Evolutionary conservation across 2,888 invertebrate species (phyloP).

Genomic region (Opisthograptis luteolata): DNA sequence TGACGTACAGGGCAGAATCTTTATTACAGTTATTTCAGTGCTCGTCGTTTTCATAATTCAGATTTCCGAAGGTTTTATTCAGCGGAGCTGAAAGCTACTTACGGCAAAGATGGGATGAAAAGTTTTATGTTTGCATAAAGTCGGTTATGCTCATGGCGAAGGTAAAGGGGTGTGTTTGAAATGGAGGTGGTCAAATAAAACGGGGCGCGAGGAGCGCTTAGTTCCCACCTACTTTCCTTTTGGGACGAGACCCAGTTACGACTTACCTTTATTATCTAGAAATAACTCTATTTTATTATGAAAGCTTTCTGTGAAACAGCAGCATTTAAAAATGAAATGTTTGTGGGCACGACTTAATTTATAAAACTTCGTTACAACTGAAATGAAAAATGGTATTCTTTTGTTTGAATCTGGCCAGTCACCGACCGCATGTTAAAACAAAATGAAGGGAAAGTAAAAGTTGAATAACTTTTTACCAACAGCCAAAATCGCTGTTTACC

Average conservation of each 20-base stretch:
- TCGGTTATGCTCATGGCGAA: slow-evolving; percentile 18
- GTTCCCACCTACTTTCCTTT: slow-evolving; percentile 29
- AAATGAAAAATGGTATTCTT: slow-evolving; percentile 1
- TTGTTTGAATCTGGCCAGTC: not conserved
- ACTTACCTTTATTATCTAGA: slow-evolving; percentile 44
- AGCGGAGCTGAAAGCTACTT: slow-evolving; percentile 14
- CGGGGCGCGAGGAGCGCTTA: slow-evolving; percentile 35
- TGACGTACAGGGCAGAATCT: slow-evolving; percentile 4
- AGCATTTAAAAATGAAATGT: slow-evolving; percentile 40
- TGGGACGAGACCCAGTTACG: slow-evolving; percentile 40
- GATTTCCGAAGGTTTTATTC: slow-evolving; percentile 19
- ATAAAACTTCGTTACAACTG: slow-evolving; percentile 3
- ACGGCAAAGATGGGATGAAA: slow-evolving; percentile 21
- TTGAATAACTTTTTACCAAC: too few species aligned
- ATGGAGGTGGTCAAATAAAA: slow-evolving; percentile 46
- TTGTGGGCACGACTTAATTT: slow-evolving; percentile 24
- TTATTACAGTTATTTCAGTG: slow-evolving; percentile 16
- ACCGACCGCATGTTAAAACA: too few species aligned
- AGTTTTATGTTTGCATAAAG: slow-evolving; percentile 29
- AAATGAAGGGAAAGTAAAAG: too few species aligned
- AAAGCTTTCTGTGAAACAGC: slow-evolving; percentile 37
- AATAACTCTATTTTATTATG: slow-evolving; percentile 49
- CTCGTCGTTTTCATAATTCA: slow-evolving; percentile 16
- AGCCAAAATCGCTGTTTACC: too few species aligned
- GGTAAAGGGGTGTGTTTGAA: slow-evolving; percentile 40